A percentile compares a stretch with the other conserved stretches of the same genome.
Evolutionary conservation across 2,113 vertebrate species (phyloP).

Genomic region (Marmota flaviventris): DNA sequence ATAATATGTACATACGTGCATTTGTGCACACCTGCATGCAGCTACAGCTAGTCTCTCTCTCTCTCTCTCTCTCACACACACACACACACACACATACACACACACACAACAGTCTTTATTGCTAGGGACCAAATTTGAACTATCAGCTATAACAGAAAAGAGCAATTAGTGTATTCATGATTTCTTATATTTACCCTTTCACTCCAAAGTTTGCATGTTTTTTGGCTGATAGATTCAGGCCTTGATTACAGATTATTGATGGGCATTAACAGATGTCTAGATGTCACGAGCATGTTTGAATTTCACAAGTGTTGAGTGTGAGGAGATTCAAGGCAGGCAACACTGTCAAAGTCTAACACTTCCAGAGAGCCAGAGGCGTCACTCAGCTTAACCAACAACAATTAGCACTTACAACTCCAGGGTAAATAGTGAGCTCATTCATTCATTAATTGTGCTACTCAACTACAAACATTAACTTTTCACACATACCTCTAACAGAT

Average conservation of each 20-base stretch:
- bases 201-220: conserved; percentile 52
- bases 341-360: conserved; percentile 28
- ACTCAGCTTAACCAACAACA: conserved; percentile 57
- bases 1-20: not conserved
- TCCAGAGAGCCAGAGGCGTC: not conserved
- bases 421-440: conserved; percentile 45
- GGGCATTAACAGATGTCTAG: conserved; percentile 23
- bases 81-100: not conserved
- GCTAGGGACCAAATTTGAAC: not conserved
- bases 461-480: conserved; percentile 24
- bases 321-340: conserved; percentile 48
- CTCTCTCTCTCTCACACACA: not conserved
- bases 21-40: rapidly evolving
- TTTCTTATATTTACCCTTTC: conserved; percentile 52
- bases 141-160: conserved; percentile 23
- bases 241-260: conserved; percentile 49
- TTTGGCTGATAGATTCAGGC: conserved; percentile 47
- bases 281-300: conserved; percentile 64
- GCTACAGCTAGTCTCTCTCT: too few species aligned
- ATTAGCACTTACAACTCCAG: conserved; percentile 58
- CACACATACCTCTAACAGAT: conserved; percentile 20
- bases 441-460: conserved; percentile 23
- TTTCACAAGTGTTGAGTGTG: conserved; percentile 55
- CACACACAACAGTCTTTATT: not conserved
- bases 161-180: conserved; percentile 30